Conservation (phyloP, 2,888 invertebrate species). For the Ophion obscuratus region DNA sequence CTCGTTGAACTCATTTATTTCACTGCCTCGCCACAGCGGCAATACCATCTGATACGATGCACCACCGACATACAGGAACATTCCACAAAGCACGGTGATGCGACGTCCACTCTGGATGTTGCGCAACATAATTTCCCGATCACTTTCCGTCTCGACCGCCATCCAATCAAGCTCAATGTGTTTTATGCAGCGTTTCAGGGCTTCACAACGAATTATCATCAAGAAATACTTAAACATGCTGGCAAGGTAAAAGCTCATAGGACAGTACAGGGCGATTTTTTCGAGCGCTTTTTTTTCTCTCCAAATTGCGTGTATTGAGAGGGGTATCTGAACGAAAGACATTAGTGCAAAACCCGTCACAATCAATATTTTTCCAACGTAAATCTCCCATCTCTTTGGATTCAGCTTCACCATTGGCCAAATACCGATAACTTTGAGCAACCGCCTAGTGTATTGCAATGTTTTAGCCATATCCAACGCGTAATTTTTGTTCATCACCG, state of each 20-base stretch:
- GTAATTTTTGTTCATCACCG: conserved; percentile 30
- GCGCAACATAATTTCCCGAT: conserved; percentile 62
- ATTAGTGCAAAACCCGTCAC: conserved; percentile 5
- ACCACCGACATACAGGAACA: conserved; percentile 55
- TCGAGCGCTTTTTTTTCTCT: conserved; percentile 27
- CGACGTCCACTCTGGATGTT: conserved; percentile 37
- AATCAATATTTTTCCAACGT: conserved; percentile 16
- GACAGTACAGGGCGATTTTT: conserved; percentile 27
- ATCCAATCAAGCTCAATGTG: conserved; percentile 47
- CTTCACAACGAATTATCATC: conserved; percentile 33
- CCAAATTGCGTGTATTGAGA: conserved; percentile 23
- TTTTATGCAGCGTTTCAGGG: conserved; percentile 40
- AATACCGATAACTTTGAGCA: conserved; percentile 38
- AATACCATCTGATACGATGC: conserved; percentile 36
- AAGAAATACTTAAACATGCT: conserved; percentile 31
- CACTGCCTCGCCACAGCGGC: conserved; percentile 42
- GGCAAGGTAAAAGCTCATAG: conserved; percentile 36
- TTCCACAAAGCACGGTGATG: conserved; percentile 41
- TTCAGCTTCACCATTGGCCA: conserved; percentile 47
- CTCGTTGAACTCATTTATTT: conserved; percentile 37
- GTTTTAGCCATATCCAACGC: background rate
- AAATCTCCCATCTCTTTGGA: conserved; percentile 28
- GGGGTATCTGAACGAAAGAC: conserved; percentile 38
- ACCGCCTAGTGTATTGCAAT: conserved; percentile 9
- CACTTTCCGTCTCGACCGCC: conserved; percentile 42